These are phyloP conservation scores for Phrynocephalus guinanensis DNA, from an alignment of 2,797 vertebrate species.

Conservation along the genomic window DNA sequence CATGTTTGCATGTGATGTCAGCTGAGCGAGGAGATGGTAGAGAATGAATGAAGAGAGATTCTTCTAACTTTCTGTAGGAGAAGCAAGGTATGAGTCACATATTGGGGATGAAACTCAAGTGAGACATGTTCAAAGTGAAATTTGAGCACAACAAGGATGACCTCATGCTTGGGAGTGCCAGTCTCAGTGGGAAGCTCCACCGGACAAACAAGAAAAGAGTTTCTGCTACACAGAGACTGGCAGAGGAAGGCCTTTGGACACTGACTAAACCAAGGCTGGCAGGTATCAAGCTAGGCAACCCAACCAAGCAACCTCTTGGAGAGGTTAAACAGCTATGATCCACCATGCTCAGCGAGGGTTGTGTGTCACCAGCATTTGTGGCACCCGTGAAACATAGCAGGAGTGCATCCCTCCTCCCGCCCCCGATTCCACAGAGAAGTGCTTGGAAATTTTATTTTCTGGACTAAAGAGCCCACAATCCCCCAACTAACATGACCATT, in stretches of 20 bases:
- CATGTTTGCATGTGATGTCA: not conserved
- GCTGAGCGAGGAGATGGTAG: not conserved
- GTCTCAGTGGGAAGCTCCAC: no score
- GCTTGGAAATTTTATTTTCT: no score
- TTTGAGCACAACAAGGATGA: not conserved
- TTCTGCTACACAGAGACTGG: not conserved
- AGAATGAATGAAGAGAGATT: not conserved
- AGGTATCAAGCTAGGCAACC: no score
- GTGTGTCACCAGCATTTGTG: not conserved
- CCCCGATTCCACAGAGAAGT: no score
- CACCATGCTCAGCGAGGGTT: not conserved
- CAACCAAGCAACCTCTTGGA: not conserved
- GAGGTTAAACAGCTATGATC: not conserved
- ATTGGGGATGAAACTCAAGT: constrained; percentile 17
- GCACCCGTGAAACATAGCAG: not conserved
- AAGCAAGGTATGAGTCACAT: constrained; percentile 24
- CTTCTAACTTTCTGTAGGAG: not conserved
- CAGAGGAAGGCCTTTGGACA: not conserved
- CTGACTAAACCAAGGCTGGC: not conserved
- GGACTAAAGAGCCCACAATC: no score
- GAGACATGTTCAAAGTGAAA: not conserved
- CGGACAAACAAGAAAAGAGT: not conserved
- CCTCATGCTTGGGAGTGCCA: not conserved
- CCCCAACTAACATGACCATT: no score
- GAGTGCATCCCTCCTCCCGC: no score